Evolutionary conservation across 2,888 invertebrate genomes (phyloP).

Genomic region (Agrochola lota): DNA sequence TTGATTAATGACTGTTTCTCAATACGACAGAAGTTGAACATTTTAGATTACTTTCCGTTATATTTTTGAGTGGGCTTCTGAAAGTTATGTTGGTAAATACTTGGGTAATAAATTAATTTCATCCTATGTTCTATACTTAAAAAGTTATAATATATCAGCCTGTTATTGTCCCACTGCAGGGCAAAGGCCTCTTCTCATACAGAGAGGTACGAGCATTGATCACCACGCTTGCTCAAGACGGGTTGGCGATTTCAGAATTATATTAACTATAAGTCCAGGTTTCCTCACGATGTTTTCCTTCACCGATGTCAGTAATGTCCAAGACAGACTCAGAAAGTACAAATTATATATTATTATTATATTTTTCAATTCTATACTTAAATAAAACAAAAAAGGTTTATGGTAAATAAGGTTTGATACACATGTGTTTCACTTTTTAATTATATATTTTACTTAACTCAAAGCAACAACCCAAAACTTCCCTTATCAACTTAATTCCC

Average conservation of each 20-base stretch:
- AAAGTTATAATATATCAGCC: no score
- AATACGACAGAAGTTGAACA: slow-evolving; percentile 44
- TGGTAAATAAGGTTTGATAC: neutral
- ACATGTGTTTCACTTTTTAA: neutral
- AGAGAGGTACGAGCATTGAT: no score
- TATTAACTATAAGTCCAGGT: no score
- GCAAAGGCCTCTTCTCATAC: no score
- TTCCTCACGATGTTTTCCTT: no score
- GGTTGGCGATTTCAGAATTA: no score
- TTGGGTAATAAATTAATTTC: slow-evolving; percentile 30
- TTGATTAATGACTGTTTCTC: slow-evolving; percentile 62
- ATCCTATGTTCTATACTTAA: neutral
- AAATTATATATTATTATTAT: no score
- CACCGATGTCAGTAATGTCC: no score
- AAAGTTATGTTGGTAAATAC: slow-evolving; percentile 20
- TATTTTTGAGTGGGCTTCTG: slow-evolving; percentile 37
- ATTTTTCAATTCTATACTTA: neutral
- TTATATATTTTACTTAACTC: neutral
- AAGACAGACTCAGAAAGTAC: no score
- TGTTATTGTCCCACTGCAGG: no score
- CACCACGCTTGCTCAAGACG: no score
- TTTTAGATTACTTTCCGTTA: slow-evolving; percentile 40
- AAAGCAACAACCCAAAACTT: neutral
- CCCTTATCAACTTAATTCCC: neutral
- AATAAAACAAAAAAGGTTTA: slow-evolving; percentile 2